Evolutionary conservation across 1,140 invertebrate species (phyloP).

Genomic region (Nilaparvata lugens): DNA sequence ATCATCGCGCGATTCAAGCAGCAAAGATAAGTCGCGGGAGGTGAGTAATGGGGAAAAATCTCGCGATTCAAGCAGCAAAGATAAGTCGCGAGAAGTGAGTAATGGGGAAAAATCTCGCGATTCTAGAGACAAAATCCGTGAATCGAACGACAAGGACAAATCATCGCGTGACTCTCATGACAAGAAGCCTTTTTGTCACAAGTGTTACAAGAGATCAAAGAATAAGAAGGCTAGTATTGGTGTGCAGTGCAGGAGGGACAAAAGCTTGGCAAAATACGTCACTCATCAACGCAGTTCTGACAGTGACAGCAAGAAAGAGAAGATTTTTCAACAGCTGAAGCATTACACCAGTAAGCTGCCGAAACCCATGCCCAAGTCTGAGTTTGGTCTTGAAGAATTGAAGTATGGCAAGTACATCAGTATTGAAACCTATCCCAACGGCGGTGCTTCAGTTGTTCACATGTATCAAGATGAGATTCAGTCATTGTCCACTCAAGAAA

Average conservation of each 20-base stretch:
- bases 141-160: conserved; percentile 2
- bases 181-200: conserved; percentile 38
- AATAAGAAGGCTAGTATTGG: conserved; percentile 50
- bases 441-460: conserved; percentile 86
- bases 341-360: conserved; percentile 35
- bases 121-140: not conserved
- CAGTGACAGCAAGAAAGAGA: conserved; percentile 17
- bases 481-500: conserved; percentile 60
- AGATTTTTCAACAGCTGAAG: conserved; percentile 30
- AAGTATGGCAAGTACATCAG: conserved; percentile 70
- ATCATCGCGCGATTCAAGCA: too few species aligned
- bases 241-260: conserved; percentile 47
- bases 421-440: conserved; percentile 89
- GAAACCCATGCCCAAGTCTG: conserved; percentile 34
- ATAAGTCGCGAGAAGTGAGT: too few species aligned
- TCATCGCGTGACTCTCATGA: not conserved
- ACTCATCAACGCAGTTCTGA: conserved; percentile 19
- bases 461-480: conserved; percentile 89
- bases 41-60: too few species aligned
- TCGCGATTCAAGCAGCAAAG: too few species aligned
- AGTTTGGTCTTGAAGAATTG: conserved; percentile 42
- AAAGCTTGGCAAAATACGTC: conserved; percentile 30
- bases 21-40: too few species aligned
- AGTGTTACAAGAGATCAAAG: conserved; percentile 49
- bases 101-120: too few species aligned